phyloP scores from a whole-genome alignment of 2,888 invertebrate genomes.

The Nymphalis c-album region DNA sequence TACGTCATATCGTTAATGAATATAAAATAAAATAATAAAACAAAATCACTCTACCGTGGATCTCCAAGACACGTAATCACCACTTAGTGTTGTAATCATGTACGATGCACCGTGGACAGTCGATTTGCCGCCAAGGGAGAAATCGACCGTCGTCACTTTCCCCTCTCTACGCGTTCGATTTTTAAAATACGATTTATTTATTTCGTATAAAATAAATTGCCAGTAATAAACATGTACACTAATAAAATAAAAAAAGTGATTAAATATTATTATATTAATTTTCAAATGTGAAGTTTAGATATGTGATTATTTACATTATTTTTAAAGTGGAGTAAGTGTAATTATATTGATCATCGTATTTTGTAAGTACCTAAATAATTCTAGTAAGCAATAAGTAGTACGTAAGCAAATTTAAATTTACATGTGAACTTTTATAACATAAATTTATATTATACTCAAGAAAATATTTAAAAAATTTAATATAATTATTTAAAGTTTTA shows the following conservation, averaged over 20 bases:
- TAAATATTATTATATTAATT: not conserved
- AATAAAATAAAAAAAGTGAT: not conserved
- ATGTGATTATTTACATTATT: not conserved
- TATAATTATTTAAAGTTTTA: too few species aligned
- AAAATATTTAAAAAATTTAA: not conserved
- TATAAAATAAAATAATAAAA: not conserved
- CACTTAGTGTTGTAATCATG: slow-evolving; percentile 57
- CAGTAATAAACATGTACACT: not conserved
- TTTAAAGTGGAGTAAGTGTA: not conserved
- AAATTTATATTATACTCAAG: too few species aligned
- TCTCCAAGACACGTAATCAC: slow-evolving; percentile 34
- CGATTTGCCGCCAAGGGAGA: slow-evolving; percentile 62
- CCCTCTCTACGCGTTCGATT: slow-evolving; percentile 45
- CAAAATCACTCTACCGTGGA: slow-evolving; percentile 20
- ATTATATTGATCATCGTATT: not conserved
- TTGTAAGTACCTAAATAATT: slow-evolving; percentile 1
- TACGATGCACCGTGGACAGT: slow-evolving; percentile 58
- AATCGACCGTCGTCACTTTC: slow-evolving; percentile 70
- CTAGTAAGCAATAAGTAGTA: not conserved
- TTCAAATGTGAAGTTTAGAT: slow-evolving; percentile 1
- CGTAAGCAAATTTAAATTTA: too few species aligned
- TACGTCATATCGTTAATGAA: too few species aligned
- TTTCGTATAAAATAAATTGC: not conserved
- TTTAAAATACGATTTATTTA: slow-evolving; percentile 16
- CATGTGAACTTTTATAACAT: too few species aligned